Base-by-base conservation (phyloP, 2,888 invertebrate species). In the Limnephilus lunatus region DNA sequence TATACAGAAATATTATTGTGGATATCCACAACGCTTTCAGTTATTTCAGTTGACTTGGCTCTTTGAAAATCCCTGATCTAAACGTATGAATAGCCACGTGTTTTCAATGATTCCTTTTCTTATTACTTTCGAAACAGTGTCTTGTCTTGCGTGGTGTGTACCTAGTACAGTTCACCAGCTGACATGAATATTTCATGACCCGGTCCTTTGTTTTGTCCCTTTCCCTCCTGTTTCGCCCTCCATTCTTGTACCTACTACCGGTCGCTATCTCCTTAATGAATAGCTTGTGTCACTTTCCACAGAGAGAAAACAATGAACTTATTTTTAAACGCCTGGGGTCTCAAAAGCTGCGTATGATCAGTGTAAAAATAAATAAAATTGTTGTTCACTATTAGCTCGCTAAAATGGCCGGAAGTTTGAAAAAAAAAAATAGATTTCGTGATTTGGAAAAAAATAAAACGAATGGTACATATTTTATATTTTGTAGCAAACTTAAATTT, bases 131-230 rank as follows among this genome's bases (percentile, higher is more conserved):
- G 30, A 31, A 32, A 82, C 30, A 31, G 82, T 31, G 82, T 31
- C 82, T 82, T 82, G 12, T 32, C 30, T 82, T 32, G 82, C 31
- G 31, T 48, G 9, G 14, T 48, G 3, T 48, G 15, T 31, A 32
- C 82, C 53, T 68, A 68, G 5, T 15, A 68, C 53, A 68, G 35
- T 85, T 85, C 35, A 39, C 85, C 85, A 85, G 44, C 39, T 85
- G 85, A 85, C 35, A 85, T 85, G 85, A 85, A 85, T 85, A 85
- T 85, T 85, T 85, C 85, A 85, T 85, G 25, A 32, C 85, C 32
- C 85, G 85, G 25, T 85, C 25, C 85, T 32, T 25, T 39, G 15
- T 39, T 19, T 39, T 39, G 85, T 39, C 39, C 35, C 44, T 35
- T 39, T 14, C 25, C 1, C 53, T 68, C 19, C 53, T 53, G 53